Evolutionary conservation across 2,113 vertebrate genomes (phyloP), one percentile per base, ranked within the genome.

Genomic region (Gasterosteus nipponicus): DNA sequence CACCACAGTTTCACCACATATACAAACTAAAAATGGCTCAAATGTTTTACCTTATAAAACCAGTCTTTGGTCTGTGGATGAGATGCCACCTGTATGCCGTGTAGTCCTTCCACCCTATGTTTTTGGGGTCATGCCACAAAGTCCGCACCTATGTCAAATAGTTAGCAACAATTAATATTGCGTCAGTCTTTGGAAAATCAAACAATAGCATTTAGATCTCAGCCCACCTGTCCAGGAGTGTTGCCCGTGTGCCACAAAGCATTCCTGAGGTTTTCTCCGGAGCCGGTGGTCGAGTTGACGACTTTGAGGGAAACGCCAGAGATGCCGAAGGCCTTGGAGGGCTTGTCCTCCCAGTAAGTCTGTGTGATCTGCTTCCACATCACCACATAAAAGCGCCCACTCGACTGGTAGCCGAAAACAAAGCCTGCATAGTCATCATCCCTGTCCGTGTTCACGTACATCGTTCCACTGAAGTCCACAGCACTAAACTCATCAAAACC

Each of bases 281-380:
- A 89, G 59, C 98, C 98, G 0, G 98, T 99, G 44, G 95, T 97
- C 15, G 98, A 99, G 92, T 99, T 99, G 53, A 98, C 98, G 73
- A 99, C 97, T 93, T 99, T 99, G 75, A 99, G 95, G 0, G 97
- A 99, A 74, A 99, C 97, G 0, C 98, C 98, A 0, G 98, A 98
- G 84, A 99, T 97, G 67, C 98, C 98, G 3, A 99, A 97, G 0
- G 98, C 98, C 66, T 96, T 96, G 9, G 97, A 98, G 57, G 98
- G 98, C 82, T 97, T 95, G 77, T 98, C 95, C 61, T 99, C 97
- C 98, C 98, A 99, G 89, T 99, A 99, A 1, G 97, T 99, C 94
- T 99, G 98, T 2, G 98, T 99, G 80, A 98, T 97, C 90, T 99
- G 97, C 87, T 99, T 99, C 98, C 98, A 99, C 98, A 99, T 99